Evolutionary conservation across 2,113 vertebrate species (phyloP).

Genomic region (Scophthalmus maximus): DNA sequence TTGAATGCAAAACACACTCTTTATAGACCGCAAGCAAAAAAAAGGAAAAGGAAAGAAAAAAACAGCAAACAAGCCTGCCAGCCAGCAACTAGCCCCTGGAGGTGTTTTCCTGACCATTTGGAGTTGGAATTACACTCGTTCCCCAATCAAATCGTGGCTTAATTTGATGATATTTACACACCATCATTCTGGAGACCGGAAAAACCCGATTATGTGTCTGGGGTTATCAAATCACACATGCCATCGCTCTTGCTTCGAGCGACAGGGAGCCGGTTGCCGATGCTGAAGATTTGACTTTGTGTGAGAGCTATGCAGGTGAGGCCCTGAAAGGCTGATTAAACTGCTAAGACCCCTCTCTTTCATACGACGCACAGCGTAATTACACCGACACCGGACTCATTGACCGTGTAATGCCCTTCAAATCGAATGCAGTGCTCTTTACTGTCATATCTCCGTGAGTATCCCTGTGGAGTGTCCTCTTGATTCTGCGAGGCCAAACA

Average conservation of each 20-base stretch:
- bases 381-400: not conserved
- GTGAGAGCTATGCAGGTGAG: conserved; percentile 26
- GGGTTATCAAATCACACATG: conserved; percentile 63
- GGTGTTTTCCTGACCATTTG: conserved; percentile 53
- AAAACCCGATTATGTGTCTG: conserved; percentile 64
- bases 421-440: not conserved
- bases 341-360: conserved; percentile 1
- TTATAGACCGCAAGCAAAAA: conserved; percentile 16
- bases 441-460: not conserved
- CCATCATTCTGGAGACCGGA: conserved; percentile 46
- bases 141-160: conserved; percentile 52
- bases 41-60: not conserved
- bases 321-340: not conserved
- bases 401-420: conserved; percentile 4
- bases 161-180: conserved; percentile 68
- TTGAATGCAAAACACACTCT: conserved; percentile 67
- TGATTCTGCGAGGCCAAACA: not conserved
- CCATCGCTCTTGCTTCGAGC: conserved; percentile 43
- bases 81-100: conserved; percentile 36
- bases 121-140: conserved; percentile 39
- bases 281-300: conserved; percentile 37
- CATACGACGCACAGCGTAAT: not conserved
- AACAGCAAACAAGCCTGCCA: conserved; percentile 33
- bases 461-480: not conserved
- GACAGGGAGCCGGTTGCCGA: conserved; percentile 21